These are phyloP conservation scores for Sylvia atricapilla DNA, from an alignment of 2,113 vertebrate genomes.

Conservation along the genomic window DNA sequence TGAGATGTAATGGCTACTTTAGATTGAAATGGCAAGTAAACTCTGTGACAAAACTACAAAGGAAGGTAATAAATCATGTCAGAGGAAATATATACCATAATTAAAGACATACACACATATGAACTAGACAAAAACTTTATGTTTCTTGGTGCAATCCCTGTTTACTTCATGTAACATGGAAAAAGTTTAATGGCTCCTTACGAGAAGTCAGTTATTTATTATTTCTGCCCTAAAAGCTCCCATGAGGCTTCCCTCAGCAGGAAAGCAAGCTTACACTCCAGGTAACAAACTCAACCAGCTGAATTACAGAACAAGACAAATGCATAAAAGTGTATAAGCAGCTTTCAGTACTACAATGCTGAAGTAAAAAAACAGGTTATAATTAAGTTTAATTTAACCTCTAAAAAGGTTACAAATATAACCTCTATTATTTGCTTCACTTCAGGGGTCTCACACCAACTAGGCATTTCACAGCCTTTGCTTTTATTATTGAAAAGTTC, in stretches of 20 bases:
- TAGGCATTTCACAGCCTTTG: background rate
- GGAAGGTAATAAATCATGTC: constrained; percentile 20
- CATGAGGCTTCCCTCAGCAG: background rate
- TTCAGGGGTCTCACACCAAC: background rate
- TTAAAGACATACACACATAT: background rate
- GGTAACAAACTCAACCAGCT: background rate
- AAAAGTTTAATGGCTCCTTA: background rate
- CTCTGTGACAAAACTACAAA: constrained; percentile 8
- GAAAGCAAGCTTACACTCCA: background rate
- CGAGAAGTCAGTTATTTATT: constrained; percentile 8
- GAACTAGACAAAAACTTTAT: background rate
- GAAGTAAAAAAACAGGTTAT: background rate
- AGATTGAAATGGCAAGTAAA: constrained; percentile 12
- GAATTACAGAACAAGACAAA: background rate
- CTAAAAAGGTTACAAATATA: background rate
- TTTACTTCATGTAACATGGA: constrained; percentile 10
- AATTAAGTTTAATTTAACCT: background rate
- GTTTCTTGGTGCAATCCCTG: background rate
- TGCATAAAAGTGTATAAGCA: background rate
- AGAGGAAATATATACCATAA: background rate
- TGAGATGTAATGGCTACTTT: background rate
- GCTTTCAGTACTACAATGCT: background rate
- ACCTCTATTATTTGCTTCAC: background rate
- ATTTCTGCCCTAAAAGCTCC: constrained; percentile 1
- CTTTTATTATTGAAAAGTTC: background rate